Base-by-base conservation (phyloP, 35 echinoderm and acorn worm species). In the Eucidaris tribuloides region DNA sequence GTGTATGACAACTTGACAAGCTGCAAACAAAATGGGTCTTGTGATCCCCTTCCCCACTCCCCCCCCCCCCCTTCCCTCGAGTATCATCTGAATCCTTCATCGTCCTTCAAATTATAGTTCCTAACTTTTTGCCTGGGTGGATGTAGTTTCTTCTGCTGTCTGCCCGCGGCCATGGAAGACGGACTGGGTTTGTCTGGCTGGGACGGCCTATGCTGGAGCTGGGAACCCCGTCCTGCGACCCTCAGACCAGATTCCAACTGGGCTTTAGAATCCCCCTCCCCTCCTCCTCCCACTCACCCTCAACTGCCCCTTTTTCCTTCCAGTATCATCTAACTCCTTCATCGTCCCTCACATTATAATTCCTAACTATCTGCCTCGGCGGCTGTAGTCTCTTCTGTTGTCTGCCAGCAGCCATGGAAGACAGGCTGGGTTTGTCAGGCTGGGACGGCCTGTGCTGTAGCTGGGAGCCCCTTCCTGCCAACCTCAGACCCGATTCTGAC, bases 281-380 rank as follows among this genome's bases (percentile, higher is more conserved):
- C n/a, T n/a, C n/a, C n/a, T n/a, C n/a, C n/a, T n/a, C n/a, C n/a
- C n/a, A n/a, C n/a, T n/a, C n/a, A n/a, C n/a, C n/a, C n/a, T n/a
- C n/a, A n/a, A n/a, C n/a, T n/a, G n/a, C n/a, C n/a, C n/a, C n/a
- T n/a, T n/a, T n/a, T n/a, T n/a, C n/a, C n/a, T n/a, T n/a, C n/a
- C n/a, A 30, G 38, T 77, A 70, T 86, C 70, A 86, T 49, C 66
- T 86, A 15, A 23, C 37, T 20, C 45, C 40, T 13, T 87, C 38
- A 62, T 58, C 20, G 41, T 74, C 71, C 37, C 46, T 78, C 6
- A 41, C 4, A 20, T 66, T 68, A 38, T 77, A 87, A 33, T 87
- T 87, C 49, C 84, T 78, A 20, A 87, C 42, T 32, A 29, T 87
- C 48, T 68, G 72, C 40, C 57, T 87, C 42, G 72, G 36, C 30